phyloP scores from a whole-genome alignment of 1,140 invertebrate species.

The Eufriesea mexicana region DNA sequence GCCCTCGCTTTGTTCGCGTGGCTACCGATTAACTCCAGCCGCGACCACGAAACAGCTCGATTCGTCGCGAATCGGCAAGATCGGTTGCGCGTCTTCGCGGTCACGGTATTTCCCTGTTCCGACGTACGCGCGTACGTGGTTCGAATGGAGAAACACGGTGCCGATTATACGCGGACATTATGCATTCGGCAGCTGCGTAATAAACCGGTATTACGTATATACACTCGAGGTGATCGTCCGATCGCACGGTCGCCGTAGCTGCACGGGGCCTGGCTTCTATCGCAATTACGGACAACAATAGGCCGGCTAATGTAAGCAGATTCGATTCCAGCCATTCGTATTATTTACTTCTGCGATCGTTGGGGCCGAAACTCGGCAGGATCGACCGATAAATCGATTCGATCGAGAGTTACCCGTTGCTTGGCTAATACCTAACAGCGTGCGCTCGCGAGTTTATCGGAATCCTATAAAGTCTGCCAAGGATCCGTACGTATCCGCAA shows the following conservation, averaged over 20 bases:
- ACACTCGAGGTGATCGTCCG: conserved; percentile 22
- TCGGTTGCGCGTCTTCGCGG: neutral
- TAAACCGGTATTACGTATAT: conserved; percentile 36
- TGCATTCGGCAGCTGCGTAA: conserved; percentile 38
- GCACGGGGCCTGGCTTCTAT: conserved; percentile 8
- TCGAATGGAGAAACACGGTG: neutral
- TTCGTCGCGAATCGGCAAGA: neutral
- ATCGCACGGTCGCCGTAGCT: conserved; percentile 23
- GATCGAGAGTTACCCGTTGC: conserved; percentile 5
- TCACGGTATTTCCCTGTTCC: neutral
- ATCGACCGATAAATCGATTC: conserved; percentile 52
- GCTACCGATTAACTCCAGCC: too few relatives aligned
- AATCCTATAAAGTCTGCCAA: conserved; percentile 41
- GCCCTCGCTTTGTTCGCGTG: too few relatives aligned
- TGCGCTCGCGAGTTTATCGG: conserved; percentile 47
- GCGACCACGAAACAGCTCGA: too few relatives aligned
- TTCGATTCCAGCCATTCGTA: conserved; percentile 45
- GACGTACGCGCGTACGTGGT: conserved; percentile 8
- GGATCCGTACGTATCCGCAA: neutral
- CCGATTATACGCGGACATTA: conserved; percentile 22
- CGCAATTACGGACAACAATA: conserved; percentile 46
- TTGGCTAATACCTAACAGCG: conserved; percentile 16
- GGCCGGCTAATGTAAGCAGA: conserved; percentile 45
- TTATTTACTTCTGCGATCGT: conserved; percentile 56
- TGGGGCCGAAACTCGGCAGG: neutral